phyloP scores from a whole-genome alignment of 2,888 invertebrate genomes.

The Agonopterix arenella region DNA sequence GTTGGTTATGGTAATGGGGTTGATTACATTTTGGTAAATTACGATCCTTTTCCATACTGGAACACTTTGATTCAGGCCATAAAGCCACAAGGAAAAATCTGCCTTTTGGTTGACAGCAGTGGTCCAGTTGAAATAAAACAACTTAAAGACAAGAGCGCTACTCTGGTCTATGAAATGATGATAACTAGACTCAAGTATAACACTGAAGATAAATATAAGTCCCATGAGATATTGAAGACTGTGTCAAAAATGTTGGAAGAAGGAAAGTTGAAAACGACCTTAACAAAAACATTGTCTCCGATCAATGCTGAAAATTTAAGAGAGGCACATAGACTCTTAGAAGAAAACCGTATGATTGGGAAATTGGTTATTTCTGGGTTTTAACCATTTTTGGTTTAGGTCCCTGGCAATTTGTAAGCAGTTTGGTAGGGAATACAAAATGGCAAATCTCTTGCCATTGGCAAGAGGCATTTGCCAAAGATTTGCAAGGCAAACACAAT shows the following conservation, averaged over 20 bases:
- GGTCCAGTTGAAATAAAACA: conserved; percentile 43
- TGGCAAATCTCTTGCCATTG: no score
- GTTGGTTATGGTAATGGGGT: conserved; percentile 49
- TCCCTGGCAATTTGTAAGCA: no score
- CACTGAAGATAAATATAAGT: conserved; percentile 49
- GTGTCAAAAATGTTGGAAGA: conserved; percentile 49
- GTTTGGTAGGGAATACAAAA: no score
- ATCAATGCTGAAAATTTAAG: conserved; percentile 57
- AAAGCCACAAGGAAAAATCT: conserved; percentile 60
- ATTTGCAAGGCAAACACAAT: no score
- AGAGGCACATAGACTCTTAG: conserved; percentile 54
- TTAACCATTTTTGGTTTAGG: conserved; percentile 12
- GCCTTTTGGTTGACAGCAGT: conserved; percentile 56
- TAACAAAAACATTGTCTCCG: conserved; percentile 48
- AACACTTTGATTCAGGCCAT: conserved; percentile 48
- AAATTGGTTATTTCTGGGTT: conserved; percentile 54
- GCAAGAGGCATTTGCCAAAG: no score
- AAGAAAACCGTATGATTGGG: conserved; percentile 48
- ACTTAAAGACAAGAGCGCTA: conserved; percentile 59
- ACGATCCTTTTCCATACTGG: conserved; percentile 64
- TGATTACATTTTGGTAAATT: conserved; percentile 56
- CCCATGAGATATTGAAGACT: conserved; percentile 43
- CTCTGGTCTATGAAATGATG: conserved; percentile 57
- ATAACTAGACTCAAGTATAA: conserved; percentile 52
- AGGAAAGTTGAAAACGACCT: conserved; percentile 45